Evolutionary conservation across 2,797 vertebrate species (phyloP), one percentile per base, ranked within the genome.

Genomic region (Crocodylus rhombifer): DNA sequence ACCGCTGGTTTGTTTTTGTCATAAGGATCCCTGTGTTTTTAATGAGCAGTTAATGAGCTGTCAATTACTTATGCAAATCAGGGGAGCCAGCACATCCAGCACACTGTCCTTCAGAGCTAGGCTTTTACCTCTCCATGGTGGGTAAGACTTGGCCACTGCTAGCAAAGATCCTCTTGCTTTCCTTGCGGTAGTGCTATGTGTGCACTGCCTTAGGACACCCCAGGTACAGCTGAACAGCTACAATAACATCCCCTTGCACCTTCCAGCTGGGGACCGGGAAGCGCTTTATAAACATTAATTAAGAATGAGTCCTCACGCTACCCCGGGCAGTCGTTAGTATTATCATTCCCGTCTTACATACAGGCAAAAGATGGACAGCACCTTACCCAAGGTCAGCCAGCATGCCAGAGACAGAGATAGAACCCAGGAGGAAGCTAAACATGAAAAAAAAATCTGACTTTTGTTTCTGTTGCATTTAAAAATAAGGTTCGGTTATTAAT

Each of bases 401-500:
- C 42, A 0, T 89, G 93, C 0, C 67, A 20, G 84, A 36, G 94
- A 91, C 95, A 86, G 88, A 93, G 88, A 95, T 4, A 67, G 82
- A 93, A 81, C 94, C 67, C 74, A 7, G 88, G 86, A 90, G 91
- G 92, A 77, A 88, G 83, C 79, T 83, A 55, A 51, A 26, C 12
- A 62, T 42, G 14, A 11, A 25, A 78, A 82, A 73, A 63, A 69
- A 65, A 86, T 25, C 86, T 93, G 84, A 83, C 89, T 86, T 94
- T 93, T 91, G n/a, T 94, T 92, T 94, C 94, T 92, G 95, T 91
- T 87, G 86, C 94, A 20, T 94, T 96, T 96, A 89, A 91, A 96
- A 95, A 93, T 94, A 96, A 97, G 95, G 30, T 93, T 36, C 20
- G 58, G 84, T 95, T 97, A 96, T 97, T 96, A 97, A 95, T 93